A percentile compares a stretch with the other conserved stretches of the same genome.
These are phyloP conservation scores for Neopipo cinnamomea DNA, from an alignment of 2,113 vertebrate species.

Conservation along the genomic window DNA sequence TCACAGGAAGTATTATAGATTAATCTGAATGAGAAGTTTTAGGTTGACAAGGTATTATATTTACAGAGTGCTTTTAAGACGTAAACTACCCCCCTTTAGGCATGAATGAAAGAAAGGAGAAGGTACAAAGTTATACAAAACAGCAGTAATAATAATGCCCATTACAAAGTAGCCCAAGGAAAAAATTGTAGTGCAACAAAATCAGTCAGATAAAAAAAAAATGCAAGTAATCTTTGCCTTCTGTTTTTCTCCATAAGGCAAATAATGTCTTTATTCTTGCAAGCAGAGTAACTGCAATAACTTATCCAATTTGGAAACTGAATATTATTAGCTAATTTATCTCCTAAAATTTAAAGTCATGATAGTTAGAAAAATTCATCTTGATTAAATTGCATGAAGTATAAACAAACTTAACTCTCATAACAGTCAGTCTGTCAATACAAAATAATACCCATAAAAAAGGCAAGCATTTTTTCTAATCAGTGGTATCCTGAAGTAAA, in stretches of 20 bases:
- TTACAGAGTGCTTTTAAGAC: neutral
- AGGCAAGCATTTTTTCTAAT: neutral
- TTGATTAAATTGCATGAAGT: neutral
- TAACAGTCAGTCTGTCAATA: neutral
- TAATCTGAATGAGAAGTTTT: neutral
- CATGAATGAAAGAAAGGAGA: neutral
- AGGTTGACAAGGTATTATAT: neutral
- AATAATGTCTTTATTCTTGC: neutral
- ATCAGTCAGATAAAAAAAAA: neutral
- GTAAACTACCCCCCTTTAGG: neutral
- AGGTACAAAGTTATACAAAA: neutral
- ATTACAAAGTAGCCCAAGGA: neutral
- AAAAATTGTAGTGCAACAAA: neutral
- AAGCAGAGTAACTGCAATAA: neutral
- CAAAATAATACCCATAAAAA: neutral
- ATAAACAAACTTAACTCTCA: neutral
- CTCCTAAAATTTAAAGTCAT: neutral
- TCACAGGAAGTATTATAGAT: neutral
- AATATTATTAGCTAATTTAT: neutral
- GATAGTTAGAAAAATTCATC: neutral
- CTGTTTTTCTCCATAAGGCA: neutral
- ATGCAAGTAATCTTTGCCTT: neutral
- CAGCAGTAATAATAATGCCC: neutral
- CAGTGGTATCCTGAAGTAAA: neutral
- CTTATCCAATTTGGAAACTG: neutral